Percentiles rank a stretch among this genome's conserved stretches.
phyloP scores from a whole-genome alignment of 2,113 vertebrate genomes.

The Cromileptes altivelis region DNA sequence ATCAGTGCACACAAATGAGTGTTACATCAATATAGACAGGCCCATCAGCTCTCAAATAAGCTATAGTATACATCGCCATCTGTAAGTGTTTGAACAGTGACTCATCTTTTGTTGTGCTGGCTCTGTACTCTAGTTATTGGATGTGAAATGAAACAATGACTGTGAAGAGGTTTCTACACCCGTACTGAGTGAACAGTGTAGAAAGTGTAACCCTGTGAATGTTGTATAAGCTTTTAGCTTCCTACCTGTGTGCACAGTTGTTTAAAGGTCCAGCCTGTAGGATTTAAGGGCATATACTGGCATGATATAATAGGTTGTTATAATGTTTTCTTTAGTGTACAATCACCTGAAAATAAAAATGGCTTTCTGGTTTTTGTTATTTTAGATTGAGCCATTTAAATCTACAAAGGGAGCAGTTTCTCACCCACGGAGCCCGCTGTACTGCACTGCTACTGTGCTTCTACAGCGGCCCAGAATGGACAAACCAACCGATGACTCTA shows the following conservation, averaged over 20 bases:
- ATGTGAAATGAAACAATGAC: constrained; percentile 19
- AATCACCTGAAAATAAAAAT: no score
- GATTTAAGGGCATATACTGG: no score
- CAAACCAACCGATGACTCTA: no score
- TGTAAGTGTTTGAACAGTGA: constrained; percentile 8
- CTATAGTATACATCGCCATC: neutral
- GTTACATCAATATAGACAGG: constrained; percentile 1
- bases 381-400: no score
- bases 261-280: neutral
- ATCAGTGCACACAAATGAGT: neutral
- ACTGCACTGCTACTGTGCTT: no score
- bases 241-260: neutral
- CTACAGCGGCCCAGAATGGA: no score
- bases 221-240: neutral
- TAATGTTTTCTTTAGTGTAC: no score
- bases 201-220: neutral
- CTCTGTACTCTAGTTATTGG: neutral
- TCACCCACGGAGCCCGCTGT: no score
- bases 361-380: no score
- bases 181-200: neutral
- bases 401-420: no score
- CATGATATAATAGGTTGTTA: no score
- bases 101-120: constrained; percentile 9
- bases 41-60: neutral
- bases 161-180: neutral